Evolutionary conservation across 2,113 vertebrate genomes (phyloP).

Genomic region (Antechinus flavipes): DNA sequence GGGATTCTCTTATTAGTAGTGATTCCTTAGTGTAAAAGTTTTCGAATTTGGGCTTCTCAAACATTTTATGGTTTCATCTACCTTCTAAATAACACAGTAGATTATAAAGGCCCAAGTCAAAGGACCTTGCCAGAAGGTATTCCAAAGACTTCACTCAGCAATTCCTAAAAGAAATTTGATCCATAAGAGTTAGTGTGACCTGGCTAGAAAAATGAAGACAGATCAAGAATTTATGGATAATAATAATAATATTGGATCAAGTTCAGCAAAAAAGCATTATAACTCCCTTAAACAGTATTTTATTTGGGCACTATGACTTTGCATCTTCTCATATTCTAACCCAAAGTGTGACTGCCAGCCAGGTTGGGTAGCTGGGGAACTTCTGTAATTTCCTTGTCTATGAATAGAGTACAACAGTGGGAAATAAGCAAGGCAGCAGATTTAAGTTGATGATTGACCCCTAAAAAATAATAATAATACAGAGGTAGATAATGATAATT

Average conservation of each 20-base stretch:
- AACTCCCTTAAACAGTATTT: neutral
- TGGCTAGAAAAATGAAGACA: slow-evolving; percentile 7
- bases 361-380: neutral
- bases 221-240: slow-evolving; percentile 10
- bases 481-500: neutral
- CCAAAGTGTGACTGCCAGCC: neutral
- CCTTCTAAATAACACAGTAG: neutral
- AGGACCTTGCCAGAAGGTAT: slow-evolving; percentile 37
- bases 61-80: slow-evolving; percentile 58
- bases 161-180: slow-evolving; percentile 72
- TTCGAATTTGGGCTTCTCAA: slow-evolving; percentile 46
- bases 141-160: slow-evolving; percentile 61
- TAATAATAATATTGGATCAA: neutral
- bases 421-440: neutral
- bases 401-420: neutral
- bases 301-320: neutral
- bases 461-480: neutral
- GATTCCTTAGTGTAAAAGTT: neutral
- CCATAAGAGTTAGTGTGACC: neutral
- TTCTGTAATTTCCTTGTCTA: neutral
- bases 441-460: neutral
- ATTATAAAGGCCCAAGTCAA: slow-evolving; percentile 52
- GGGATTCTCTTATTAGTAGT: slow-evolving; percentile 27
- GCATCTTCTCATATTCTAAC: neutral
- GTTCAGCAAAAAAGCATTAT: neutral